A percentile compares a stretch with the other conserved stretches of the same genome.
Conservation (phyloP, 1,140 invertebrate species). For the Drosophila arizonae region DNA sequence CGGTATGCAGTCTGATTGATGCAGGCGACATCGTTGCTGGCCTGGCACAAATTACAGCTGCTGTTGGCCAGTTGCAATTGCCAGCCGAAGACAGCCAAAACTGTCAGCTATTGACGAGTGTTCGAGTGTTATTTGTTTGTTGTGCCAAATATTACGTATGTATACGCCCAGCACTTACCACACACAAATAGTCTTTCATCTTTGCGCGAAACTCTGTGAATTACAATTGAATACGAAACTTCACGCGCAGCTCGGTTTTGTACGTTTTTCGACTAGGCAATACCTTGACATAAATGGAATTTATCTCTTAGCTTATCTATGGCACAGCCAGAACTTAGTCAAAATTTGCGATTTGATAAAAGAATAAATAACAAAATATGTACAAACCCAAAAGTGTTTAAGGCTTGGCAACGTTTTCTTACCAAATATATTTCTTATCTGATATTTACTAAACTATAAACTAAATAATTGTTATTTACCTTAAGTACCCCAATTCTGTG, state of each 20-base stretch:
- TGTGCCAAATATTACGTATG: neutral
- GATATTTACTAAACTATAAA: neutral
- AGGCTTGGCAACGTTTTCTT: neutral
- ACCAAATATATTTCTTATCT: neutral
- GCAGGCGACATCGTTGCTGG: conserved; percentile 65
- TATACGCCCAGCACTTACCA: conserved; percentile 9
- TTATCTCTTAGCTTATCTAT: conserved; percentile 19
- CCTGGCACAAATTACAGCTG: conserved; percentile 66
- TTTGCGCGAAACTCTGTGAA: neutral
- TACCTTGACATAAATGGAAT: conserved; percentile 26
- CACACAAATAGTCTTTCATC: conserved; percentile 6
- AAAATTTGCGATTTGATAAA: conserved; percentile 27
- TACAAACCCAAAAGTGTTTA: neutral
- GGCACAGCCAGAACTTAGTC: neutral
- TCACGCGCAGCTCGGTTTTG: conserved; percentile 1
- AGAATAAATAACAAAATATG: no score
- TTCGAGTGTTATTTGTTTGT: no score
- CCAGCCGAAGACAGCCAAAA: conserved; percentile 12
- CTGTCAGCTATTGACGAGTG: conserved; percentile 5
- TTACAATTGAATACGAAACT: no score
- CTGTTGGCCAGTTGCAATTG: conserved; percentile 30
- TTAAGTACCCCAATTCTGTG: no score
- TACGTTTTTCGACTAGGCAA: neutral
- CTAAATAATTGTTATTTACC: no score
- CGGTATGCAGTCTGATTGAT: conserved; percentile 69